These are phyloP conservation scores for Chiridota heheva DNA, from an alignment of 35 echinoderm and acorn worm species.

Conservation along the genomic window DNA sequence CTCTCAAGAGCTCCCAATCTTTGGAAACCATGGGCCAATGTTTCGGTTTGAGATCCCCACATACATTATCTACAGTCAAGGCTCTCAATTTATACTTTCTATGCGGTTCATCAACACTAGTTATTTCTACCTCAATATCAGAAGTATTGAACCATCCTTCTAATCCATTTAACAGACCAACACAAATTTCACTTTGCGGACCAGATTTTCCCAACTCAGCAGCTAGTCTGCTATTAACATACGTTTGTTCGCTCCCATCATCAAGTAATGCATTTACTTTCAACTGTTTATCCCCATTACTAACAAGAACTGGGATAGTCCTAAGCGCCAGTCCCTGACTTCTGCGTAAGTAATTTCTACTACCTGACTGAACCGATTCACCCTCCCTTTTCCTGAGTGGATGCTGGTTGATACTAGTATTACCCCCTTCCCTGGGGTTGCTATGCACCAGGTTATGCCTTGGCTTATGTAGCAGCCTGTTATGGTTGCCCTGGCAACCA, in stretches of 20 bases:
- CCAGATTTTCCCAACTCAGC: conserved; percentile 3
- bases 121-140: conserved; percentile 22
- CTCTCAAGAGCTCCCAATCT: not conserved
- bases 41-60: not conserved
- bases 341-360: not conserved
- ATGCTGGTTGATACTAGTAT: not conserved
- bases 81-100: conserved; percentile 9
- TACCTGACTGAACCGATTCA: not conserved
- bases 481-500: conserved; percentile 27
- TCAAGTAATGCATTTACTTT: conserved; percentile 42
- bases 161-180: conserved; percentile 11
- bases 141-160: not conserved
- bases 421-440: not conserved
- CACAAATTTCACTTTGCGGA: not conserved
- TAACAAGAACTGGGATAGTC: not conserved
- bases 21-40: conserved; percentile 22
- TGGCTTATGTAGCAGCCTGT: conserved; percentile 23
- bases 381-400: not conserved
- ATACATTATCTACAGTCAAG: conserved; percentile 12
- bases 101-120: not conserved
- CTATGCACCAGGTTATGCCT: not conserved
- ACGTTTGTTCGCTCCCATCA: conserved; percentile 41
- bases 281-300: conserved; percentile 10
- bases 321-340: not conserved
- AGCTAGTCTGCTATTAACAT: conserved; percentile 15